These are phyloP conservation scores for Diarsia mendica DNA, from an alignment of 2,888 invertebrate genomes.

Conservation along the genomic window DNA sequence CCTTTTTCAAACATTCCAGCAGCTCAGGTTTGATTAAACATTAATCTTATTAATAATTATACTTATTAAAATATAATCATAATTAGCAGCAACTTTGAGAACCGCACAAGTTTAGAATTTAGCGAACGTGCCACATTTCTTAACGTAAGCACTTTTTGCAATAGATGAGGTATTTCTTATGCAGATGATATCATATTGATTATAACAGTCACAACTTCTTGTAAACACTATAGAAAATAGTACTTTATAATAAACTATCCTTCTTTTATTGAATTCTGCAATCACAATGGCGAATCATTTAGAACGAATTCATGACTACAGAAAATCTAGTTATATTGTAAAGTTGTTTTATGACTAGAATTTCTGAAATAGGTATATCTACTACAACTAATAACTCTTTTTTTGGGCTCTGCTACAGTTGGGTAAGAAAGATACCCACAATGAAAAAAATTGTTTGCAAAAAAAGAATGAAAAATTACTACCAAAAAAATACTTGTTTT, in stretches of 20 bases:
- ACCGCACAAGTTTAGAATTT: slow-evolving; percentile 61
- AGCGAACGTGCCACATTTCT: slow-evolving; percentile 68
- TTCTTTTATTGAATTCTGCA: neutral
- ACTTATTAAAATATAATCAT: no score
- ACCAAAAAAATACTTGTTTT: no score
- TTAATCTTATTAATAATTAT: no score
- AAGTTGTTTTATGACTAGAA: no score
- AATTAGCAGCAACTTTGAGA: slow-evolving; percentile 65
- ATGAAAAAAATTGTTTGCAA: no score
- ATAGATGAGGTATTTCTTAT: slow-evolving; percentile 10
- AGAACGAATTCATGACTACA: no score
- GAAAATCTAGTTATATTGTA: no score
- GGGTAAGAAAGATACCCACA: no score
- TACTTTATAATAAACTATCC: neutral
- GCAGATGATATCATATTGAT: slow-evolving; percentile 10
- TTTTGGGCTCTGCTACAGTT: no score
- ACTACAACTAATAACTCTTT: no score
- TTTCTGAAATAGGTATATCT: no score
- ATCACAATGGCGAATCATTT: neutral
- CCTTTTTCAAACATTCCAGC: neutral
- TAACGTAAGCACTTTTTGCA: slow-evolving; percentile 35
- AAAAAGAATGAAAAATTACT: no score
- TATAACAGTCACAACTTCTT: neutral
- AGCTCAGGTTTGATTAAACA: neutral
- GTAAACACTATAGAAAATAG: neutral